Base-by-base conservation (phyloP, 2,113 vertebrate genomes). In the Phalacrocorax pelagicus region DNA sequence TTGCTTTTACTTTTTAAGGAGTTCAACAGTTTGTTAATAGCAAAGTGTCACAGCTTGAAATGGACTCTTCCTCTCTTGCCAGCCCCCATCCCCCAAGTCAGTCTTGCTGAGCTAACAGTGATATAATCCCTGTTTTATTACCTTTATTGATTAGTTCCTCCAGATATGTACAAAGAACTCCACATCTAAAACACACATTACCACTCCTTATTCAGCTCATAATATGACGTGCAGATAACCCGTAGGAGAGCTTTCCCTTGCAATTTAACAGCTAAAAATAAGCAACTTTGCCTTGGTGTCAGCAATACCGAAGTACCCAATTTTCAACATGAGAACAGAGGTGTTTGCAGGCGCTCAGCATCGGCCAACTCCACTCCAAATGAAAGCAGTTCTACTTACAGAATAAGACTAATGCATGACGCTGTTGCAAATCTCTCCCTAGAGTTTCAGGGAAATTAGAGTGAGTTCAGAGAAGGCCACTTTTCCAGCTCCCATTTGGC, bases 401-500 rank as follows among this genome's bases (percentile, higher is more conserved):
- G 86, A 70, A 38, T 0, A 26, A 93, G 95, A 80, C 55, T 51
- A 81, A 95, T 82, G 93, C 74, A 32, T 29, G 38, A 49, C 3
- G 55, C 1, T 8, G 66, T 5, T 55, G 90, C 88, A 92, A 88
- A 97, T 66, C 81, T 86, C 88, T 92, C 93, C 95, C 90, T 62
- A 7, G 90, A 88, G 92, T 87, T 93, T n/a, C 46, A 40, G 81
- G 51, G 82, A 95, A 96, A 96, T 96, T 61, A 87, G 66, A 96
- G 46, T 0, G 24, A 95, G 88, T 44, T 96, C 88, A 90, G 90
- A 38, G 54, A 88, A 52, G 85, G 82, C 67, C 42, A 55, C 71
- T 86, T 85, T 58, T 67, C 85, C 85, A 62, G 90, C 78, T 91
- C 96, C 93, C 87, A 67, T 44, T 85, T 40, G 91, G 94, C 52